Evolutionary conservation across 2,113 vertebrate species (phyloP), one percentile per base, ranked within the genome.

Genomic region (Engystomops pustulosus): DNA sequence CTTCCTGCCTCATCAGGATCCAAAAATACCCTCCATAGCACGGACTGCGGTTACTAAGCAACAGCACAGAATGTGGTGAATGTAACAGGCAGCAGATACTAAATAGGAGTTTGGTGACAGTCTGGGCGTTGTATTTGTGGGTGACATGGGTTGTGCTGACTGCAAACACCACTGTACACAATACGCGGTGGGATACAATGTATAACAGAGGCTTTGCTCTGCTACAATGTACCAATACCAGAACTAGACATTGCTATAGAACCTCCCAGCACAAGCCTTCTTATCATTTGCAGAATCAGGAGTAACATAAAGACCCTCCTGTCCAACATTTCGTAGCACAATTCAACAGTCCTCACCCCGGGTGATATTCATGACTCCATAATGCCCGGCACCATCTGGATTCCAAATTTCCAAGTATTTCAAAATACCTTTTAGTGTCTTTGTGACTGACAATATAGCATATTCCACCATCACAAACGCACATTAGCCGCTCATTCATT

Each of bases 401-500:
- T 41, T 20, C 47, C n/a, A 2, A 17, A 60, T 30, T 20, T 25
- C 51, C 15, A 36, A 67, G 20, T 41, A 20, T 82, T 72, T 82
- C 79, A 55, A 7, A 20, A 70, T 68, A 58, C 80, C 68, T 82
- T 60, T 82, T 51, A 41, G 32, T 23, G 27, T 58, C 80, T 55
- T 72, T 71, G 68, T 44, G 34, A 25, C 32, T 23, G n/a, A 23
- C 30, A 18, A 9, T 38, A 34, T 18, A 23, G 25, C n/a, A 41
- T 36, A 70, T 55, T 55, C 47, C 41, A 2, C 47, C 32, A 65
- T 68, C 45, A 53, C 79, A 70, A 18, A 41, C 18, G 10, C 67
- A 20, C 68, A 82, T 72, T 41, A 72, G 79, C 32, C 6, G 67
- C 30, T 53, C 67, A 81, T 81, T 81, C 67, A 36, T 27, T 36